Conservation (phyloP, 2,888 invertebrate genomes). For the Acrocera orbiculus region DNA sequence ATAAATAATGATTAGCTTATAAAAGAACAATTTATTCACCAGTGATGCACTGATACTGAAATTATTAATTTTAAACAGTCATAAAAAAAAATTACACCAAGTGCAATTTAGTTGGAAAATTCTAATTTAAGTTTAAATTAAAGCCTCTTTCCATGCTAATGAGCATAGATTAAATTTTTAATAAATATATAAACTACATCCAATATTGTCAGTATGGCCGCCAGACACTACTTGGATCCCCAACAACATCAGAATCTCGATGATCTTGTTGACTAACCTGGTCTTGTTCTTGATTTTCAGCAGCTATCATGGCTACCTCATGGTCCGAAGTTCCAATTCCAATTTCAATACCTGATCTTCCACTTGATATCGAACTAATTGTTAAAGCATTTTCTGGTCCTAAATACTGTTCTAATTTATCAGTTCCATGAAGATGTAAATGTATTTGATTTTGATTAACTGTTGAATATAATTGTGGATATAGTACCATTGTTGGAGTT, state of each 20-base stretch:
- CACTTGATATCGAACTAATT: constrained; percentile 35
- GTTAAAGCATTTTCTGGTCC: constrained; percentile 38
- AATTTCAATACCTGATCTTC: constrained; percentile 36
- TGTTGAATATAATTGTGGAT: constrained; percentile 63
- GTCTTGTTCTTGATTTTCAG: constrained; percentile 18
- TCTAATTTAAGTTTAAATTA: constrained; percentile 5
- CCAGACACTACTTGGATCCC: constrained; percentile 45
- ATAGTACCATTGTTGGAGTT: constrained; percentile 50
- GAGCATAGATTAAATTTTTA: background rate
- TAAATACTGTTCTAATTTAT: constrained; percentile 47
- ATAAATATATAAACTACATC: too few relatives aligned
- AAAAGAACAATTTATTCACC: too few relatives aligned
- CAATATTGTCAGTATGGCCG: constrained; percentile 47
- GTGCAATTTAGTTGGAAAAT: too few relatives aligned
- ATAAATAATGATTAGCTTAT: too few relatives aligned
- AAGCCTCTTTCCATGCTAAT: constrained; percentile 6
- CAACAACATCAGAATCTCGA: constrained; percentile 22
- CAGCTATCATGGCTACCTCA: constrained; percentile 19
- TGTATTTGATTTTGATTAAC: constrained; percentile 79
- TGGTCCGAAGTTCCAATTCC: constrained; percentile 28
- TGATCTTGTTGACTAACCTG: constrained; percentile 25
- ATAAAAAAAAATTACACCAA: too few relatives aligned
- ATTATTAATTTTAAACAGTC: too few relatives aligned
- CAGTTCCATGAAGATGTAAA: constrained; percentile 51
- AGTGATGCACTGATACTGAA: too few relatives aligned